These are phyloP conservation scores for Apamea crenata DNA, from an alignment of 2,888 invertebrate genomes.

Conservation along the genomic window DNA sequence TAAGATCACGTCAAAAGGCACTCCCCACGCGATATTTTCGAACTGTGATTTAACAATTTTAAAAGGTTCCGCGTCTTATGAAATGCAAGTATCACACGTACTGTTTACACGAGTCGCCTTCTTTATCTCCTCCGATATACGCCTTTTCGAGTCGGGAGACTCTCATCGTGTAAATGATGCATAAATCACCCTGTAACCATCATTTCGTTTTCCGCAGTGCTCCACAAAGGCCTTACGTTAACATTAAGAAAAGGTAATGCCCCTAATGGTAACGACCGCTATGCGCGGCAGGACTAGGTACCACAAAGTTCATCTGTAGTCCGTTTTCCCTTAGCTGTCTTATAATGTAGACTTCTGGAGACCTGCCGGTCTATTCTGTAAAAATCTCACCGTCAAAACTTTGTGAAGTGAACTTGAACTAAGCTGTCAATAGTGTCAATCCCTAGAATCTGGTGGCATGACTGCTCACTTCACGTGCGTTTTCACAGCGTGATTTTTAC, in stretches of 20 bases:
- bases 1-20: not conserved
- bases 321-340: constrained; percentile 31
- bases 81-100: not conserved
- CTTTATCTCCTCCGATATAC: not conserved
- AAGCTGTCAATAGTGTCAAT: not conserved
- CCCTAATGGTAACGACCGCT: constrained; percentile 18
- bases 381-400: not conserved
- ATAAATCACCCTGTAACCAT: constrained; percentile 29
- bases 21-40: not conserved
- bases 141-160: constrained; percentile 1
- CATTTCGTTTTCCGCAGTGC: constrained; percentile 41
- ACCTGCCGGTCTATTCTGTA: too few relatives aligned
- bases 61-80: not conserved
- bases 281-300: not conserved
- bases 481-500: not conserved
- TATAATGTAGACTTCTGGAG: not conserved
- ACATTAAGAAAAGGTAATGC: constrained; percentile 40
- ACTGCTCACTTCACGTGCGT: not conserved
- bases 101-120: not conserved
- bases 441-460: not conserved
- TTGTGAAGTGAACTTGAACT: not conserved
- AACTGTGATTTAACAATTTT: not conserved
- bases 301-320: not conserved
- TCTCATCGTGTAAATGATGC: constrained; percentile 1
- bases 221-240: constrained; percentile 34